Evolutionary conservation across 2,888 invertebrate genomes (phyloP).

Genomic region (Myathropa florea): DNA sequence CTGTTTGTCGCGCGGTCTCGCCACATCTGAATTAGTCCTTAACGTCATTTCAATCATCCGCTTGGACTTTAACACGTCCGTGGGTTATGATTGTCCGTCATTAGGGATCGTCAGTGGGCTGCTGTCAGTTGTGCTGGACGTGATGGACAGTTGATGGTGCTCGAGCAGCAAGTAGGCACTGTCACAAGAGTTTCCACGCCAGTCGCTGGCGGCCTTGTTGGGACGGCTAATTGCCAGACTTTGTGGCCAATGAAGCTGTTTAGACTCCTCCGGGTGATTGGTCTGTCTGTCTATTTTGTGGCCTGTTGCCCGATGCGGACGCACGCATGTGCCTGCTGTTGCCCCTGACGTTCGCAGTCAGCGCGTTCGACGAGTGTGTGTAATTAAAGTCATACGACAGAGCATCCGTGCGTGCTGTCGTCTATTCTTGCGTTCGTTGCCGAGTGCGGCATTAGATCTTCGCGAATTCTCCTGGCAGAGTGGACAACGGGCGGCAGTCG

Average conservation of each 20-base stretch:
- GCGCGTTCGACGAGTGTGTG: slow-evolving; percentile 27
- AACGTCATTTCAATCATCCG: slow-evolving; percentile 60
- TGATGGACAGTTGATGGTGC: slow-evolving; percentile 60
- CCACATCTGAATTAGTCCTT: slow-evolving; percentile 52
- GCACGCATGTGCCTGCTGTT: too few species aligned
- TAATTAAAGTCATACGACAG: slow-evolving; percentile 62
- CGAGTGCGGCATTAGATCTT: slow-evolving; percentile 50
- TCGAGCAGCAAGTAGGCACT: slow-evolving; percentile 36
- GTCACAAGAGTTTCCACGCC: slow-evolving; percentile 56
- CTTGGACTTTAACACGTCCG: slow-evolving; percentile 62
- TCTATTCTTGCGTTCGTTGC: slow-evolving; percentile 36
- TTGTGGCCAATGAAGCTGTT: slow-evolving; percentile 62
- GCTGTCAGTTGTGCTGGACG: slow-evolving; percentile 20
- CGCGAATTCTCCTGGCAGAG: slow-evolving; percentile 40
- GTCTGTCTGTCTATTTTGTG: slow-evolving; percentile 22
- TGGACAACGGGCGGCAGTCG: not conserved
- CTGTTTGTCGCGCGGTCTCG: slow-evolving; percentile 1
- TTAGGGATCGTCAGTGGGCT: slow-evolving; percentile 50
- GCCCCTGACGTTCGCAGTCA: not conserved
- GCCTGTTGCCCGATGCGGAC: slow-evolving; percentile 16
- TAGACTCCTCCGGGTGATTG: slow-evolving; percentile 50
- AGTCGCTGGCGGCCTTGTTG: slow-evolving; percentile 17
- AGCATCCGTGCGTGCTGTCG: slow-evolving; percentile 61
- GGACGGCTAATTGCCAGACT: slow-evolving; percentile 68
- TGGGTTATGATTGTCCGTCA: slow-evolving; percentile 64